Evolutionary conservation across 2,113 vertebrate genomes (phyloP).

Genomic region (Panthera uncia): DNA sequence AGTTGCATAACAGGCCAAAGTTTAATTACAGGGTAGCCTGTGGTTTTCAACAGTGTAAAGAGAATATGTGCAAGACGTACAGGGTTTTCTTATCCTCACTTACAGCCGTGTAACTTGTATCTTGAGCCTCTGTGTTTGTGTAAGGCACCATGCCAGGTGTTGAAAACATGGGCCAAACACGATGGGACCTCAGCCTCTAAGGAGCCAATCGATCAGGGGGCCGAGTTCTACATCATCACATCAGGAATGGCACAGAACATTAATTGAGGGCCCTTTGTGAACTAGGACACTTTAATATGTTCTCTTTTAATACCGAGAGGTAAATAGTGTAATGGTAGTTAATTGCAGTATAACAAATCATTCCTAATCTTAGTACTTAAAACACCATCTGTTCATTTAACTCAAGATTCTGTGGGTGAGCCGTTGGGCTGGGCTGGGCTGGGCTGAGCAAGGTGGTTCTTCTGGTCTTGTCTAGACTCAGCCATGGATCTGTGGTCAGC

Average conservation of each 20-base stretch:
- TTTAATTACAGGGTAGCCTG: not conserved
- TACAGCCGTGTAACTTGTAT: no score
- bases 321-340: not conserved
- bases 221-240: not conserved
- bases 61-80: not conserved
- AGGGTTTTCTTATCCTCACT: not conserved
- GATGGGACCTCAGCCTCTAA: not conserved
- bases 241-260: not conserved
- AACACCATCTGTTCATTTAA: constrained; percentile 23
- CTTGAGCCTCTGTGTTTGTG: not conserved
- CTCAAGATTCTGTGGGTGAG: not conserved
- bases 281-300: not conserved
- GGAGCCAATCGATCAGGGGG: not conserved
- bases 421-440: not conserved
- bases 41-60: not conserved
- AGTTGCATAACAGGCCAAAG: not conserved
- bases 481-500: not conserved
- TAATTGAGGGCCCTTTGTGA: not conserved
- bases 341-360: not conserved
- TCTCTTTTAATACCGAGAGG: not conserved
- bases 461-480: not conserved
- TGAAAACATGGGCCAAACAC: no score
- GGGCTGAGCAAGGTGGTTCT: not conserved
- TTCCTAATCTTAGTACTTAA: not conserved
- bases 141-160: not conserved